Conservation (phyloP, 2,888 invertebrate species). For the Acholoe squamosa region DNA sequence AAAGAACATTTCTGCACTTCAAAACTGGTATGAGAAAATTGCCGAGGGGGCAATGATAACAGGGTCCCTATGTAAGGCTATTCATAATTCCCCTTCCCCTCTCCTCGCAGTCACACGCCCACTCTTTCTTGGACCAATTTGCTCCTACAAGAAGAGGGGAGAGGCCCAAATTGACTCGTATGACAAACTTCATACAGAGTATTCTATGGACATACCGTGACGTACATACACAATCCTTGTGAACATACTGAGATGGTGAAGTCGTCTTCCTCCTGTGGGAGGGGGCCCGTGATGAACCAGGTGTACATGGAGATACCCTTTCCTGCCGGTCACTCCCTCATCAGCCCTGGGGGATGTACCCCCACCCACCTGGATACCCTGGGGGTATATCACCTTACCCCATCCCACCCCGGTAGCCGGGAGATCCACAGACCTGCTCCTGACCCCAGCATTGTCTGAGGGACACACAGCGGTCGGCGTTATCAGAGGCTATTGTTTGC, state of each 20-base stretch:
- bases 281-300: not conserved
- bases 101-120: too few species aligned
- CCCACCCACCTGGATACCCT: not conserved
- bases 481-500: conserved; percentile 46
- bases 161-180: not conserved
- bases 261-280: not conserved
- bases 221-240: not conserved
- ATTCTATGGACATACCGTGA: not conserved
- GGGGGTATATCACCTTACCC: not conserved
- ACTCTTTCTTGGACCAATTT: too few species aligned
- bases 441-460: conserved; percentile 5
- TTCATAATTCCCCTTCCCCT: too few species aligned
- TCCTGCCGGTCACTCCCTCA: not conserved
- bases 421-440: not conserved
- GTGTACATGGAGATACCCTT: not conserved
- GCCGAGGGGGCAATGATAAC: too few species aligned
- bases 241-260: not conserved
- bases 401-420: not conserved
- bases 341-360: not conserved
- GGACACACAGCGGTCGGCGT: not conserved
- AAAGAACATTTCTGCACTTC: too few species aligned
- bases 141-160: not conserved
- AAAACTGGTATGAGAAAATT: too few species aligned
- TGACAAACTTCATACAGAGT: too few species aligned
- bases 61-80: too few species aligned